Percentiles rank a stretch among this genome's conserved stretches.
Evolutionary conservation across 2,888 invertebrate species (phyloP).

Genomic region (Dexiosoma caninum): DNA sequence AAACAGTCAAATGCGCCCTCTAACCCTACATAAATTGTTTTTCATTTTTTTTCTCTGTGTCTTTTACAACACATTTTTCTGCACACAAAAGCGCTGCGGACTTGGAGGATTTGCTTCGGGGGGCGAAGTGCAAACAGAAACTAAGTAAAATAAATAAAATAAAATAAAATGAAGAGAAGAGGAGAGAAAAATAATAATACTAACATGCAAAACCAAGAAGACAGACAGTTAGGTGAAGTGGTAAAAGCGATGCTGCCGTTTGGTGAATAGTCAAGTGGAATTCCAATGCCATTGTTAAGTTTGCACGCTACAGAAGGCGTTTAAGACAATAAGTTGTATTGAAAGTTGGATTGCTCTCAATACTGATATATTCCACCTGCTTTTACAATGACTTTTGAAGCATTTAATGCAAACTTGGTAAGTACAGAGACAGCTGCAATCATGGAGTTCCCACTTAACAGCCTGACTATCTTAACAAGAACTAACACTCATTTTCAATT

Average conservation of each 20-base stretch:
- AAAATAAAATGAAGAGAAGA: constrained; percentile 9
- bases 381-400: no score
- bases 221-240: constrained; percentile 5
- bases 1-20: constrained; percentile 68
- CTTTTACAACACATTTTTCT: background rate
- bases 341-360: background rate
- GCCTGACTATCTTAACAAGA: no score
- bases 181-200: background rate
- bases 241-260: constrained; percentile 47
- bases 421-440: no score
- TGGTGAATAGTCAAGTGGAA: constrained; percentile 71
- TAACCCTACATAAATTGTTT: constrained; percentile 73
- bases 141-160: constrained; percentile 30
- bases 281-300: constrained; percentile 69
- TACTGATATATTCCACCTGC: no score
- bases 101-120: constrained; percentile 16
- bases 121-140: constrained; percentile 31
- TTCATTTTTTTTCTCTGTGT: background rate
- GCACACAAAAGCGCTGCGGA: background rate
- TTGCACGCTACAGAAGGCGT: background rate
- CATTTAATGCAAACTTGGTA: no score
- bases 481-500: no score
- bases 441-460: no score
- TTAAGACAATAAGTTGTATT: background rate
- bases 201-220: constrained; percentile 38